Percentiles rank a stretch among this genome's conserved stretches.
Conservation (phyloP, 30 jellyfish, hydroid and myxozoan genomes). For the Cassiopea andromeda region DNA sequence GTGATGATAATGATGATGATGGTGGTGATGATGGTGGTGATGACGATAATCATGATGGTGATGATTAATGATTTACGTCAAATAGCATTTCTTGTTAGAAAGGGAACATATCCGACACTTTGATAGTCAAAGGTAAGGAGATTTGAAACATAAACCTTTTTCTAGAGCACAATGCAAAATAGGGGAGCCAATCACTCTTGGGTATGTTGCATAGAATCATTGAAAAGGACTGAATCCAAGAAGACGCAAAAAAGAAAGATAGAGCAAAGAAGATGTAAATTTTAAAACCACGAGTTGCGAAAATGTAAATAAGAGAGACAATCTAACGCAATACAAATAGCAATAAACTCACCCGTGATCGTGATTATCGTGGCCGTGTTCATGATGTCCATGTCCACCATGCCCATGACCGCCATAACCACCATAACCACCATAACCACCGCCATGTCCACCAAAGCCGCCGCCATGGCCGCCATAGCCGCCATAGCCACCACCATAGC, state of each 20-base stretch:
- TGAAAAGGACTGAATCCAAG: no score
- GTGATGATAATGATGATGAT: no score
- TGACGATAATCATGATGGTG: no score
- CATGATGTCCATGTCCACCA: slow-evolving; percentile 97
- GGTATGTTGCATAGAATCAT: no score
- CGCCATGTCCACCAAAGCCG: slow-evolving; percentile 33
- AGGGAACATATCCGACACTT: background rate
- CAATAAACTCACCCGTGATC: slow-evolving; percentile 86
- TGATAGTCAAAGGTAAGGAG: background rate
- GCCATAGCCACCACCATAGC: slow-evolving; percentile 38
- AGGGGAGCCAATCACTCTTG: no score
- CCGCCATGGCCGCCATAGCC: slow-evolving; percentile 32
- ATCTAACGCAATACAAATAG: no score
- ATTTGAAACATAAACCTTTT: background rate
- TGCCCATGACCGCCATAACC: slow-evolving; percentile 80
- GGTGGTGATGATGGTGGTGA: no score
- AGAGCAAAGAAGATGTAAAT: no score
- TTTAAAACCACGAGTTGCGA: no score
- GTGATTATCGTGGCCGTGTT: slow-evolving; percentile 95
- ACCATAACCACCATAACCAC: slow-evolving; percentile 65
- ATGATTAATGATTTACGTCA: background rate
- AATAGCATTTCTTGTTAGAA: background rate
- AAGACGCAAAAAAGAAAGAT: no score
- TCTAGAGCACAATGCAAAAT: no score
- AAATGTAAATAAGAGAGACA: no score